phyloP scores from a whole-genome alignment of 2,888 invertebrate genomes.

The Argyra leucocephala region DNA sequence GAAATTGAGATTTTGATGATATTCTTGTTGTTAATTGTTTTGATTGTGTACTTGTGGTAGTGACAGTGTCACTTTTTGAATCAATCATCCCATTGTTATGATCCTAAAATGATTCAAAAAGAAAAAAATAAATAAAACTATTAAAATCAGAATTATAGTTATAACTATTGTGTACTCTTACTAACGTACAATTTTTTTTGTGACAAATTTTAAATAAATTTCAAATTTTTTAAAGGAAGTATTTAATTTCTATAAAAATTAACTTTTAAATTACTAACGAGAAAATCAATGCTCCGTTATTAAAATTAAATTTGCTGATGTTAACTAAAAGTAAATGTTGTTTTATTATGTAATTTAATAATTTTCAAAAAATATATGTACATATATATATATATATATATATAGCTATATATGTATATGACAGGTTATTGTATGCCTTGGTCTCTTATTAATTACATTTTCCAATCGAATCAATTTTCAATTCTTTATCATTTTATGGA shows the following conservation, averaged over 20 bases:
- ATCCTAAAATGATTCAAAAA: slow-evolving; percentile 16
- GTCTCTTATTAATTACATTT: neutral
- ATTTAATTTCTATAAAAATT: neutral
- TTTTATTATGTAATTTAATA: too few species aligned
- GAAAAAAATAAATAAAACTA: slow-evolving; percentile 5
- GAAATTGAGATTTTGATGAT: slow-evolving; percentile 8
- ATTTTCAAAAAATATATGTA: too few species aligned
- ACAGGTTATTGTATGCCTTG: neutral
- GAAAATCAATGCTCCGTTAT: too few species aligned
- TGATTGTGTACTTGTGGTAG: neutral
- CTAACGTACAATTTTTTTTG: too few species aligned
- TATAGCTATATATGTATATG: too few species aligned
- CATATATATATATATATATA: too few species aligned
- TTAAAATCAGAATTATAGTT: neutral
- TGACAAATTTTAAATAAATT: too few species aligned
- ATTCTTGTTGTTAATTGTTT: slow-evolving; percentile 3
- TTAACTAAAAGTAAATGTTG: too few species aligned
- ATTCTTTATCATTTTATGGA: neutral
- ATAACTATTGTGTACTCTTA: too few species aligned
- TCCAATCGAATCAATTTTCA: too few species aligned
- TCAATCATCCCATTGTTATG: slow-evolving; percentile 26
- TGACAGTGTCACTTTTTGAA: slow-evolving; percentile 17
- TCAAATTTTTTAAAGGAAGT: neutral
- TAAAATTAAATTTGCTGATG: too few species aligned
- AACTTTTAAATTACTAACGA: too few species aligned